Conservation (phyloP, 2,888 invertebrate genomes). For the Oconnorella tubifera region DNA sequence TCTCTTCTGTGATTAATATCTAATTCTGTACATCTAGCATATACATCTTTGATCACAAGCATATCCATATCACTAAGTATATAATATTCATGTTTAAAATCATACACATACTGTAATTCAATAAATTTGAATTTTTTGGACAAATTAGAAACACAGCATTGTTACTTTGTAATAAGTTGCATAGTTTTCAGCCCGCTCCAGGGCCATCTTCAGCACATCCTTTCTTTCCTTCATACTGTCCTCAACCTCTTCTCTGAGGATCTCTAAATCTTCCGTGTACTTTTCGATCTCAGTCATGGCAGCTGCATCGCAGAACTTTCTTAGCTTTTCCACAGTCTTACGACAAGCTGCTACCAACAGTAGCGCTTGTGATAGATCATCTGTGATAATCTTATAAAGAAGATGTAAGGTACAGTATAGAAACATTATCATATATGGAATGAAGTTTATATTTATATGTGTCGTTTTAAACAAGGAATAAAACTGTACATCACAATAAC, state of each 20-base stretch:
- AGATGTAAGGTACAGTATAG: too few species aligned
- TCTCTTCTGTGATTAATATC: too few species aligned
- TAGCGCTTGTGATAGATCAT: constrained; percentile 29
- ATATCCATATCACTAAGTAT: too few species aligned
- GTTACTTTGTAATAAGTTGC: constrained; percentile 20
- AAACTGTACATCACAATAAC: too few species aligned
- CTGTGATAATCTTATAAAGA: constrained; percentile 8
- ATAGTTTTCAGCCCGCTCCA: constrained; percentile 22
- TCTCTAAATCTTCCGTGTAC: constrained; percentile 51
- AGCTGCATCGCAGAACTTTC: constrained; percentile 48
- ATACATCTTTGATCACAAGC: too few species aligned
- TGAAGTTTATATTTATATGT: neutral
- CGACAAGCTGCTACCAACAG: constrained; percentile 42
- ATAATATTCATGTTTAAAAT: too few species aligned
- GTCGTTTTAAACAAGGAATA: neutral
- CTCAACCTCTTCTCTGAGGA: constrained; percentile 48
- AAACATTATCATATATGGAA: neutral
- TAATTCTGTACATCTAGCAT: too few species aligned
- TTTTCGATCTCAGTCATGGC: constrained; percentile 53
- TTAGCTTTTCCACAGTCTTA: constrained; percentile 44
- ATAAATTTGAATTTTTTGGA: too few species aligned
- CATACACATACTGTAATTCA: too few species aligned
- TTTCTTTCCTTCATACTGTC: constrained; percentile 49
- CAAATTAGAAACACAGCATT: too few species aligned
- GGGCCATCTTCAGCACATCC: constrained; percentile 39